Base-by-base conservation (phyloP, 2,113 vertebrate genomes). In the Alces alces region DNA sequence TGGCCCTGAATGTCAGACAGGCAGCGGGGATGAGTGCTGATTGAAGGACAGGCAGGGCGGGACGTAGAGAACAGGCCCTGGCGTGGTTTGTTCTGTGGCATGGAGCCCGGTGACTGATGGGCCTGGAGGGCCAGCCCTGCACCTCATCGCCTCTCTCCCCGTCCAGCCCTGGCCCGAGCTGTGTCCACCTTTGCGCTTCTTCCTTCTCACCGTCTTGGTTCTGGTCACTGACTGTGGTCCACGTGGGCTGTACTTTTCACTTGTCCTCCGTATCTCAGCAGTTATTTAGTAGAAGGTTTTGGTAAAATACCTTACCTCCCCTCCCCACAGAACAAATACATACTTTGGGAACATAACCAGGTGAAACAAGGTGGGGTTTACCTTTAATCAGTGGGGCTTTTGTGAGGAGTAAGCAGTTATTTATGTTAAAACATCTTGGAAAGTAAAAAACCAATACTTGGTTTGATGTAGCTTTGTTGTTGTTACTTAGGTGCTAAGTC, bases 111-210 rank as follows among this genome's bases (percentile, higher is more conserved):
- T 50, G 50, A 5, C 47, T 3, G 3, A 0, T 3, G 15, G 47
- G n/a, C 10, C 17, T 14, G 73, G 55, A 60, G n/a, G 16, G 21
- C 33, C 13, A 5, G 5, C 7, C 47, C 50, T 30, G 45, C 28
- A 6, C 17, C 57, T n/a, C 30, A 3, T 33, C 14, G 4, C 55
- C 15, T 21, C 3, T 1, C 23, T 19, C 7, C n/a, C 19, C 0
- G 3, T 1, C 61, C 2, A 8, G 60, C 27, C 5, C 45, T 3
- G 1, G 4, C 19, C 64, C 28, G 36, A 45, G 89, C 55, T 47
- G 17, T 21, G 8, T 47, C n/a, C 39, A 4, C 28, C 0, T 33
- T 3, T 0, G 13, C 4, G 4, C 19, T 14, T 7, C 30, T 25
- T 25, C 52, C 70, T 50, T 39, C 45, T 30, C 36, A 7, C 50